Evolutionary conservation across 1,140 invertebrate species (phyloP).

Genomic region (Oedothorax gibbosus): DNA sequence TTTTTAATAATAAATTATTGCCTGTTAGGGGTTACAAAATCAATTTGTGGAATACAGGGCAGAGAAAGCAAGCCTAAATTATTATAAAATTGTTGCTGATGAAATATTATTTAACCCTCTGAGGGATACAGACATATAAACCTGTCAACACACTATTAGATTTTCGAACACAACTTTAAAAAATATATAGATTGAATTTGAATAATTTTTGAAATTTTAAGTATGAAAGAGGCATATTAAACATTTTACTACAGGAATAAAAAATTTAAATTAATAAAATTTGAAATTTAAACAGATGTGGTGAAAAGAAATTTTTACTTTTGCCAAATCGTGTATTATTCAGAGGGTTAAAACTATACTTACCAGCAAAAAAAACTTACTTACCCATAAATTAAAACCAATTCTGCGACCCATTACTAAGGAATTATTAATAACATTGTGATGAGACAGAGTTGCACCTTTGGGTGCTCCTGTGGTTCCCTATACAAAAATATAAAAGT

Average conservation of each 20-base stretch:
- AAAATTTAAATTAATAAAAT: neutral
- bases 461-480: slow-evolving; percentile 92
- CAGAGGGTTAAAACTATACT: neutral
- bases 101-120: too few relatives aligned
- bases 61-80: too few relatives aligned
- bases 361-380: neutral
- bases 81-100: too few relatives aligned
- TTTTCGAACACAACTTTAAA: neutral
- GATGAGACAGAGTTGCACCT: slow-evolving; percentile 85
- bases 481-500: slow-evolving; percentile 66
- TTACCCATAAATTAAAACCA: slow-evolving; percentile 71
- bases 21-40: too few relatives aligned
- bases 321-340: neutral
- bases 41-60: too few relatives aligned
- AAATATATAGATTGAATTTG: neutral
- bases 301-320: neutral
- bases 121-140: too few relatives aligned
- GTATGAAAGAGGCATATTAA: neutral
- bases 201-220: neutral
- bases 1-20: too few relatives aligned
- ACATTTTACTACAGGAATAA: neutral
- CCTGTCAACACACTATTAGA: too few relatives aligned
- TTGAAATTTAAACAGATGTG: neutral
- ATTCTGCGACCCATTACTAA: slow-evolving; percentile 76
- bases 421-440: slow-evolving; percentile 88